Evolutionary conservation across 2,797 vertebrate species (phyloP).

Genomic region (Rhinatrema bivittatum): DNA sequence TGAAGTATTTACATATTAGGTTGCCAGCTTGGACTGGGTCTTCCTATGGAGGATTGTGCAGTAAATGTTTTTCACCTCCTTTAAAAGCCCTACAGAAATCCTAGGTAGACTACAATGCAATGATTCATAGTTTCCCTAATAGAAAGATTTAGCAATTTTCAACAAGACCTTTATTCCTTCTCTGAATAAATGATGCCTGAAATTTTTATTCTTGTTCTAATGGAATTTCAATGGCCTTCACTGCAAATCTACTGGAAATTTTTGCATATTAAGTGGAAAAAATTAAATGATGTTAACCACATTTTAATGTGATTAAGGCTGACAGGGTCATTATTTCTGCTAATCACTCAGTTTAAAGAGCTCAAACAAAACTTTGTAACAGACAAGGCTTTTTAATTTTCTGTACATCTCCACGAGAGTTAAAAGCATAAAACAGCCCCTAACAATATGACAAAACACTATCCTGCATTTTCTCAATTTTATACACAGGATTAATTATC

Average conservation of each 20-base stretch:
- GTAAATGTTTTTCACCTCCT: conserved; percentile 32
- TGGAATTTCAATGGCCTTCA: conserved; percentile 99
- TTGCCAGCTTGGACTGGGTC: conserved; percentile 16
- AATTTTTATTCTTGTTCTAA: conserved; percentile 99
- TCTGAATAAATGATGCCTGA: conserved; percentile 99
- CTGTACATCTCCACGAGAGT: conserved; percentile 25
- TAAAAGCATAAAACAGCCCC: conserved; percentile 33
- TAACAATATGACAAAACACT: conserved; percentile 20
- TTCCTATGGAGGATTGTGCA: conserved; percentile 27
- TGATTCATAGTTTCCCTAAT: conserved; percentile 84
- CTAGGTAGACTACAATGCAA: conserved; percentile 59
- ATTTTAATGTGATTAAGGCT: conserved; percentile 99
- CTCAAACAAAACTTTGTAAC: conserved; percentile 82
- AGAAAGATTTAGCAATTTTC: conserved; percentile 98
- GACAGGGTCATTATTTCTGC: conserved; percentile 99
- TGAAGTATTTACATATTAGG: conserved; percentile 16
- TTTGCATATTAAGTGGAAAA: conserved; percentile 99
- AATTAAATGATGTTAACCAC: conserved; percentile 99
- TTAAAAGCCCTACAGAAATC: conserved; percentile 36
- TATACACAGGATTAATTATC: conserved; percentile 29
- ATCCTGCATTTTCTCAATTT: conserved; percentile 28
- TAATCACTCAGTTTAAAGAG: conserved; percentile 98
- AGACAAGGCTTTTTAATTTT: conserved; percentile 60
- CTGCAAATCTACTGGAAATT: conserved; percentile 99
- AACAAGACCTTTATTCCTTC: conserved; percentile 82